phyloP scores from a whole-genome alignment of 30 jellyfish, hydroid and myxozoan species.

The Hydractinia symbiolongicarpus region DNA sequence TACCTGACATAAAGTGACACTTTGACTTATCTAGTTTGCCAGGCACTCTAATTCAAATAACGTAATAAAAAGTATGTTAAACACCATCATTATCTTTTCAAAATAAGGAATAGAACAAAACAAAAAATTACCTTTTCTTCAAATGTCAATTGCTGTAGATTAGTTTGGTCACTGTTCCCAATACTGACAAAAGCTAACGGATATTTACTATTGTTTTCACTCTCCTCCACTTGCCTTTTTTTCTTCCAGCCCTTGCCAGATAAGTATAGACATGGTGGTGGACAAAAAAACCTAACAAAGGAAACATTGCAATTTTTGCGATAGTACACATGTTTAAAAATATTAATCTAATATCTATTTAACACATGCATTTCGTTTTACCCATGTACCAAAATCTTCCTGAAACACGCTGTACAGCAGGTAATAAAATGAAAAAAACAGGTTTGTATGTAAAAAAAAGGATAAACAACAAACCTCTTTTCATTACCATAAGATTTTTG shows the following conservation, averaged over 20 bases:
- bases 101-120: too few species aligned
- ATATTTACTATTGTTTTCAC: conserved; percentile 55
- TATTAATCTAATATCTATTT: background rate
- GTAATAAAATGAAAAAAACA: background rate
- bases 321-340: background rate
- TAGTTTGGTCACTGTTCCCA: conserved; percentile 91
- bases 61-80: too few species aligned
- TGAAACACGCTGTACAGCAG: background rate
- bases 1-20: too few species aligned
- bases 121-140: conserved; percentile 72
- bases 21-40: too few species aligned
- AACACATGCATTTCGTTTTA: background rate
- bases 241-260: conserved; percentile 95
- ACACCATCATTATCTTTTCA: too few species aligned
- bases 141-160: conserved; percentile 81
- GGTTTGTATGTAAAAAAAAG: background rate
- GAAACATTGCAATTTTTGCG: background rate
- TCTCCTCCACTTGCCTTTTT: conserved; percentile 67
- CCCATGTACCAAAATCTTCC: background rate
- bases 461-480: conserved; percentile 55
- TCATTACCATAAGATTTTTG: conserved; percentile 98
- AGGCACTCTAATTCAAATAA: too few species aligned
- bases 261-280: conserved; percentile 96
- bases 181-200: conserved; percentile 88
- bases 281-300: conserved; percentile 82